phyloP scores from a whole-genome alignment of 2,797 vertebrate species.

The Lemur catta region DNA sequence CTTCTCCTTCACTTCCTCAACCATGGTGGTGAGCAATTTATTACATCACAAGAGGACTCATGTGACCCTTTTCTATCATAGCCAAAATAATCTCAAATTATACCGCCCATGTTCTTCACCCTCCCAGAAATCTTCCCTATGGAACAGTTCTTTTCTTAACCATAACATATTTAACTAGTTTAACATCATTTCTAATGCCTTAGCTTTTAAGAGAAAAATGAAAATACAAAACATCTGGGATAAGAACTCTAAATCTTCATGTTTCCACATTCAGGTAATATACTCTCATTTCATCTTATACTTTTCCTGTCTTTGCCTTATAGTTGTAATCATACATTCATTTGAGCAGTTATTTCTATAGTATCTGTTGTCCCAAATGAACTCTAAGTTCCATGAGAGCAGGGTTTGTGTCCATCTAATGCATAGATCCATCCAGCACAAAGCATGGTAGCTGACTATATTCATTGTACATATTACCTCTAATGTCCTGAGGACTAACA shows the following conservation, averaged over 20 bases:
- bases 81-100: slow-evolving; percentile 29
- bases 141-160: slow-evolving; percentile 73
- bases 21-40: neutral
- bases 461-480: neutral
- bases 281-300: neutral
- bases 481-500: neutral
- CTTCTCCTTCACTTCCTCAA: neutral
- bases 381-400: neutral
- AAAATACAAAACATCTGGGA: slow-evolving; percentile 44
- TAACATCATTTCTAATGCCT: slow-evolving; percentile 65
- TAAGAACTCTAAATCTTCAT: slow-evolving; percentile 20
- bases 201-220: slow-evolving; percentile 50
- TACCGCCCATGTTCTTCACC: neutral
- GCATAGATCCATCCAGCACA: neutral
- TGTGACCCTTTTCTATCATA: neutral
- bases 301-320: neutral
- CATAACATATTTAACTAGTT: slow-evolving; percentile 72
- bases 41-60: neutral
- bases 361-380: neutral
- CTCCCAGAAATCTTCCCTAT: neutral
- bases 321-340: neutral
- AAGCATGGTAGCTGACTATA: neutral
- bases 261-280: neutral
- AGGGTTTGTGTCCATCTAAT: neutral
- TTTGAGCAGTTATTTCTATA: slow-evolving; percentile 24